These are phyloP conservation scores for Holcopasites calliopsidis DNA, from an alignment of 1,140 invertebrate species.

Conservation along the genomic window DNA sequence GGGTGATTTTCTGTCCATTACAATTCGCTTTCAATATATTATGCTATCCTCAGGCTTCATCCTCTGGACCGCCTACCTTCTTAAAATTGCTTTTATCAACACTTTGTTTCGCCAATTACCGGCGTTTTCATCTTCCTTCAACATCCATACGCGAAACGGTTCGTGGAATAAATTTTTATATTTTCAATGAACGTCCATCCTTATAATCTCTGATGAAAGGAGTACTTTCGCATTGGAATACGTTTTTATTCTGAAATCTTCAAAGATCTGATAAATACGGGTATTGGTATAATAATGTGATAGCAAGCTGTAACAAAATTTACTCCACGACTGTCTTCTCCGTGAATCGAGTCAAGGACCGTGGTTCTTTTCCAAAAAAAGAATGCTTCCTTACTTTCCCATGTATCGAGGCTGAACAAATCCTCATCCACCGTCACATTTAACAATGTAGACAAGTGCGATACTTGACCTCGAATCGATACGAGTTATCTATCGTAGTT, in stretches of 20 bases:
- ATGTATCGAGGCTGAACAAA: background rate
- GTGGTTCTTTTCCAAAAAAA: background rate
- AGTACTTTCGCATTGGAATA: too few species aligned
- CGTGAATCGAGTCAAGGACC: background rate
- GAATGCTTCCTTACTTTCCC: background rate
- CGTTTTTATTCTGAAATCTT: too few species aligned
- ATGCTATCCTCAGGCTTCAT: constrained; percentile 32
- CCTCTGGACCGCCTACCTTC: background rate
- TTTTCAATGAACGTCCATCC: background rate
- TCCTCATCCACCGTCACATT: background rate
- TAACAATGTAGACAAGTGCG: background rate
- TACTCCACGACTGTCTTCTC: too few species aligned
- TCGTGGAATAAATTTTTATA: background rate
- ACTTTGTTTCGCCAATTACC: constrained; percentile 56
- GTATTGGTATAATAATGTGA: too few species aligned
- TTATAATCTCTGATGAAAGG: too few species aligned
- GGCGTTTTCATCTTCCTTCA: constrained; percentile 22
- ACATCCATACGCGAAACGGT: background rate
- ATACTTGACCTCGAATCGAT: constrained; percentile 1
- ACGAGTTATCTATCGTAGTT: constrained; percentile 20
- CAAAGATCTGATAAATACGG: too few species aligned
- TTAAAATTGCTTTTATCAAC: constrained; percentile 53
- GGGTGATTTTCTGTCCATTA: constrained; percentile 61
- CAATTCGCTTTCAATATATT: constrained; percentile 56
- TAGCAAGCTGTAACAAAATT: too few species aligned